Percentiles rank a stretch among this genome's conserved stretches.
These are phyloP conservation scores for Drosophila biarmipes DNA, from an alignment of 1,140 invertebrate genomes.

Conservation along the genomic window DNA sequence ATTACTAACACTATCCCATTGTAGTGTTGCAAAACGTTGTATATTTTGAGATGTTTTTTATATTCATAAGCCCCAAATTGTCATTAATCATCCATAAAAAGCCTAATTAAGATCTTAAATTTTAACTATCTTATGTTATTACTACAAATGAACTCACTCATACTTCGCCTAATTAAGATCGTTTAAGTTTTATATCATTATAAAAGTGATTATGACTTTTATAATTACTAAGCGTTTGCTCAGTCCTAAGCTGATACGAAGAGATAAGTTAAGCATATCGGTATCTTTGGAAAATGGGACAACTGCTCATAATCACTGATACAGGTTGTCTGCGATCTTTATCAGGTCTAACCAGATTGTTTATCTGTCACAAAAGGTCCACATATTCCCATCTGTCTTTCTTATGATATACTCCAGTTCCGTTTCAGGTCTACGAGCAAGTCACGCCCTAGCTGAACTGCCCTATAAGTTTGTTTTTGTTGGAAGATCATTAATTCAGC, in stretches of 20 bases:
- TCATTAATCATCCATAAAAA: too few species aligned
- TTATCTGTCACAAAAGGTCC: neutral
- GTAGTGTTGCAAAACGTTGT: too few species aligned
- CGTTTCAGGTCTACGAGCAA: conserved; percentile 18
- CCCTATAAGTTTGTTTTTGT: conserved; percentile 15
- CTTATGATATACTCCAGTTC: neutral
- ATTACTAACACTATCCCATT: too few species aligned
- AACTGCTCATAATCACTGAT: neutral
- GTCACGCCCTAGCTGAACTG: conserved; percentile 13
- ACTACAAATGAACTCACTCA: too few species aligned
- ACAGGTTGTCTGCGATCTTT: neutral
- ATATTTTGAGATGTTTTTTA: too few species aligned
- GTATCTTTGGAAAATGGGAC: conserved; percentile 6
- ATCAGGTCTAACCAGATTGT: neutral
- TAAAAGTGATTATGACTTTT: neutral
- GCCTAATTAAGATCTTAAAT: too few species aligned
- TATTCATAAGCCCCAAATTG: too few species aligned
- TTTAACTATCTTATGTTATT: too few species aligned
- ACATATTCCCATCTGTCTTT: neutral
- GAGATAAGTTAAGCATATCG: neutral
- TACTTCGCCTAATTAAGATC: too few species aligned
- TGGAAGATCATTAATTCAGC: conserved; percentile 28
- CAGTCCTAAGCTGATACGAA: neutral
- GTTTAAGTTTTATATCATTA: too few species aligned
- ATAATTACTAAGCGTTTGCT: conserved; percentile 1